These are phyloP conservation scores for Crax fasciolata DNA, from an alignment of 2,797 vertebrate genomes.

Conservation along the genomic window DNA sequence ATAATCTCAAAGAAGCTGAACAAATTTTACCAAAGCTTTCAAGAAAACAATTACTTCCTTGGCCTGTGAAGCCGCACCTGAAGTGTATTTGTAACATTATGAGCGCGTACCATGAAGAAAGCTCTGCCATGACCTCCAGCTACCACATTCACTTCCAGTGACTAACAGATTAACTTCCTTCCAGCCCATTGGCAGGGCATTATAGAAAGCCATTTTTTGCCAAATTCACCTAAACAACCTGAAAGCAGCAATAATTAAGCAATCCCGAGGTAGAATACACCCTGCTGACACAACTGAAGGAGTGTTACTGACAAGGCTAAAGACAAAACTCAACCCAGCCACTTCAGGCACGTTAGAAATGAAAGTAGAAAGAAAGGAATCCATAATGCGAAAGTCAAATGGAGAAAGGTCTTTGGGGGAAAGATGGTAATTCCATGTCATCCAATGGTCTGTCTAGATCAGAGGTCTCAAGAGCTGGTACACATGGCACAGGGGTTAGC, in stretches of 20 bases:
- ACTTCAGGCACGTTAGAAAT: neutral
- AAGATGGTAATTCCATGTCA: neutral
- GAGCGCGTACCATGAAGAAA: neutral
- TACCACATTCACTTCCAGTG: neutral
- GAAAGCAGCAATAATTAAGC: slow-evolving; percentile 1
- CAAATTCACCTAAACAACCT: neutral
- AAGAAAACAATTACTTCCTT: neutral
- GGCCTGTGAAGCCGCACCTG: neutral
- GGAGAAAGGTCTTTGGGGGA: neutral
- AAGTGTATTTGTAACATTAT: neutral
- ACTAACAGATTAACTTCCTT: neutral
- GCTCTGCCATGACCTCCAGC: neutral
- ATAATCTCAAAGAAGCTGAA: neutral
- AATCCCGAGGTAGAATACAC: neutral
- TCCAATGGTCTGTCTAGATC: neutral
- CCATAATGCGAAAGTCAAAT: neutral
- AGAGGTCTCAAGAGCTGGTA: neutral
- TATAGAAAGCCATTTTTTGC: neutral
- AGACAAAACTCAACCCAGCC: neutral
- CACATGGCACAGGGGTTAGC: neutral
- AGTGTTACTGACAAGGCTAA: neutral
- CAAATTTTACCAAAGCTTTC: neutral
- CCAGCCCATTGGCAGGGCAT: neutral
- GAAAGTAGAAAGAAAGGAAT: neutral
- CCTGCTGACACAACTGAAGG: neutral